phyloP scores from a whole-genome alignment of 2,113 vertebrate genomes.

The Camelus dromedarius region DNA sequence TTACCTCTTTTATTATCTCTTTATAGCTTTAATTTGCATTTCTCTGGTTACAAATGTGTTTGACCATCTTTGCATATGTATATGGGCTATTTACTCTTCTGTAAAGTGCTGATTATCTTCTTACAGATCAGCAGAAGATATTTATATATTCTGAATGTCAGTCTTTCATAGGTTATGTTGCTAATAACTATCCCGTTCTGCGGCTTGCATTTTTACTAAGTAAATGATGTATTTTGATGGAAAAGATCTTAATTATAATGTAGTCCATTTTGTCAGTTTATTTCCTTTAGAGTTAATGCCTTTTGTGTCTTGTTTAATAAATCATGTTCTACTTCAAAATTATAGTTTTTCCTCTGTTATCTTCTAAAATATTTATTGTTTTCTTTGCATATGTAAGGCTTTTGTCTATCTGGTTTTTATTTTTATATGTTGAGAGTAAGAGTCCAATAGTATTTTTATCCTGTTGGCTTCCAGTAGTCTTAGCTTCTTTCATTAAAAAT shows the following conservation, averaged over 20 bases:
- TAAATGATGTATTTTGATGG: not conserved
- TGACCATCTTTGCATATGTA: not conserved
- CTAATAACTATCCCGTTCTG: not conserved
- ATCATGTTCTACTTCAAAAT: not conserved
- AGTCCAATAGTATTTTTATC: not conserved
- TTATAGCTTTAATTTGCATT: not conserved
- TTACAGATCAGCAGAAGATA: not conserved
- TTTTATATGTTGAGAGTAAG: not conserved
- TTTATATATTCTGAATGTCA: not conserved
- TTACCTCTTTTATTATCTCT: not conserved
- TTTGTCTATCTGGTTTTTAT: not conserved
- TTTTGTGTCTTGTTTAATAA: not conserved
- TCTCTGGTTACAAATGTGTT: not conserved
- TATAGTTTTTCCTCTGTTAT: not conserved
- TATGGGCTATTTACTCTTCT: not conserved
- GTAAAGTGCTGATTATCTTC: not conserved
- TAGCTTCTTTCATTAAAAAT: not conserved
- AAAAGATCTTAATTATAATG: not conserved
- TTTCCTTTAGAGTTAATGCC: not conserved
- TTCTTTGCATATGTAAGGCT: not conserved
- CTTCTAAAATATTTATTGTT: not conserved
- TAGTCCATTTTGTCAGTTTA: not conserved
- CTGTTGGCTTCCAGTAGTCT: not conserved
- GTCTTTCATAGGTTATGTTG: not conserved
- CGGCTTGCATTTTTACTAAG: not conserved